phyloP scores from a whole-genome alignment of 1,140 invertebrate genomes.

The Stratiolaelaps scimitus region DNA sequence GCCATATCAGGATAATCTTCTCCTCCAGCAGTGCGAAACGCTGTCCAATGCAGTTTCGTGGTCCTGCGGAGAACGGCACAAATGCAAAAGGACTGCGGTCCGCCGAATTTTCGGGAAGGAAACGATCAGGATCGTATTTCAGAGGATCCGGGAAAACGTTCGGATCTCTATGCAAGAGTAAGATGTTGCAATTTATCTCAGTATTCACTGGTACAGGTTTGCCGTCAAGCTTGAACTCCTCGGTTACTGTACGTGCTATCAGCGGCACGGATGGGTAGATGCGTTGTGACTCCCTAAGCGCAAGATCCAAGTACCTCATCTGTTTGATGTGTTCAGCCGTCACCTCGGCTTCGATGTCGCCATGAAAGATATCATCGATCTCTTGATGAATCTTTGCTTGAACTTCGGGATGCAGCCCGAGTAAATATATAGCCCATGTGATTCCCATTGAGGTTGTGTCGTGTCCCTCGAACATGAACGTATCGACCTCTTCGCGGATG shows the following conservation, averaged over 20 bases:
- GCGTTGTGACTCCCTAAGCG: conserved; percentile 52
- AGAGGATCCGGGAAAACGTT: conserved; percentile 46
- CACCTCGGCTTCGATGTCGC: conserved; percentile 42
- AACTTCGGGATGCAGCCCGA: conserved; percentile 50
- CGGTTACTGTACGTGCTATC: conserved; percentile 37
- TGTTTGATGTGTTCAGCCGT: conserved; percentile 52
- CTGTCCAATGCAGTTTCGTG: conserved; percentile 41
- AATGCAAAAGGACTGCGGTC: conserved; percentile 42
- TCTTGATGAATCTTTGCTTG: conserved; percentile 64
- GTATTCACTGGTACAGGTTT: conserved; percentile 44
- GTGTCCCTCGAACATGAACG: conserved; percentile 60
- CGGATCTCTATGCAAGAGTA: conserved; percentile 36
- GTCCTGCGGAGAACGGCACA: conserved; percentile 42
- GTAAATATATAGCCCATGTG: conserved; percentile 53
- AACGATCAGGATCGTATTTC: conserved; percentile 46
- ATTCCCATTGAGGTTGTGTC: conserved; percentile 48
- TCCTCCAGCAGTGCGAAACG: conserved; percentile 43
- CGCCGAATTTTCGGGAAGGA: conserved; percentile 40
- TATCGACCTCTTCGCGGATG: conserved; percentile 69
- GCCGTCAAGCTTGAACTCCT: conserved; percentile 40
- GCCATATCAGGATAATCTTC: conserved; percentile 45
- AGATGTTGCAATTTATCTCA: conserved; percentile 41
- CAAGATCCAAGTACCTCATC: conserved; percentile 56
- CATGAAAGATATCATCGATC: conserved; percentile 59
- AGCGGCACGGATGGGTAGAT: conserved; percentile 48